Evolutionary conservation across 1,140 invertebrate species (phyloP), one percentile per base, ranked within the genome.

Genomic region (Cyrtorhinus lividipennis): DNA sequence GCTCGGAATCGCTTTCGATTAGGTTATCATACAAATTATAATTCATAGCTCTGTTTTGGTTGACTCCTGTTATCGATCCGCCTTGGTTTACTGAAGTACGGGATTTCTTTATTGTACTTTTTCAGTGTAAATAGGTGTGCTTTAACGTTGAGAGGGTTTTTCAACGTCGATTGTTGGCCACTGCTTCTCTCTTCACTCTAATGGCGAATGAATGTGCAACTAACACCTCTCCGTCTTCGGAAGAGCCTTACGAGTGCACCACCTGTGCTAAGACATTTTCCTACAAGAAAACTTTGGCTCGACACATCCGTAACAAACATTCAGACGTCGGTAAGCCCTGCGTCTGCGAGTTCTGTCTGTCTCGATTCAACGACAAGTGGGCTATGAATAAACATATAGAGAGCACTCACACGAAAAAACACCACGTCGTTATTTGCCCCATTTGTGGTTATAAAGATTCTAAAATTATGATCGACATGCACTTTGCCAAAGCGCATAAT

Each of bases 351-450:
- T 22, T 13, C 18, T 53, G 48, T 22, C 10, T 13, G 18, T 53
- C 48, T 22, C 48, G 48, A 5, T 53, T 53, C 48, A 53, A 53
- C 48, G 48, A 53, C 48, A 53, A 53, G 20, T 53, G 48, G 48
- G 48, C 48, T 5, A 53, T 53, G 48, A 22, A 20, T 5, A 53
- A 53, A 20, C 48, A 53, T 20, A 53, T 53, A 12, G 48, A 53
- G 18, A 53, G 48, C 48, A 53, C 48, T 15, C 48, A 53, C 18
- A 53, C 20, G 48, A 53, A 53, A 20, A 53, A 53, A 53, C 48
- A 53, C 20, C 48, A 53, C 48, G 48, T 53, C 48, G 48, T 53
- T 3, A 53, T 53, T 53, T 53, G 48, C 20, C 48, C 48, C 8
- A 53, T 53, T 10, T 53, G 48, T 22, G 10, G 18, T 20, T 53